phyloP scores from a whole-genome alignment of 2,113 vertebrate genomes.

The Rhodinocichla rosea region DNA sequence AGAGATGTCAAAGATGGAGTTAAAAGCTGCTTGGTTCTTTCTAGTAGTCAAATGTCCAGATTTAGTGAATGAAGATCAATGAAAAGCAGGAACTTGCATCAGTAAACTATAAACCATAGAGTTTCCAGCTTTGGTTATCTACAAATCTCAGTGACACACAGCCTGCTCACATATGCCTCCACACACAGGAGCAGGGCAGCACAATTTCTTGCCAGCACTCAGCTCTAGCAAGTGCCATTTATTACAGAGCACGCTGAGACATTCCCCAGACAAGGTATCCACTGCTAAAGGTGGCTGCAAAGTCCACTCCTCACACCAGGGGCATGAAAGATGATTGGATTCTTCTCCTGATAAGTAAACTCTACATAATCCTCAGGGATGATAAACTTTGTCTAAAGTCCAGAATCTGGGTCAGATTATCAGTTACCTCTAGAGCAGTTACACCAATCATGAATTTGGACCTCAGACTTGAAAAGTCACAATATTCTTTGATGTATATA shows the following conservation, averaged over 20 bases:
- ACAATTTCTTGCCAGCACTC: background rate
- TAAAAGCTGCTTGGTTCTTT: background rate
- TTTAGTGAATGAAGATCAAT: constrained; percentile 37
- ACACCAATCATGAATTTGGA: background rate
- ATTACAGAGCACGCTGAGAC: background rate
- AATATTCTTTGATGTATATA: background rate
- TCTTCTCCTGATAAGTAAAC: constrained; percentile 29
- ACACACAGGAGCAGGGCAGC: background rate
- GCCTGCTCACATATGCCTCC: background rate
- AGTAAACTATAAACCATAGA: background rate
- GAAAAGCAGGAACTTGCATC: background rate
- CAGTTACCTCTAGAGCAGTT: background rate
- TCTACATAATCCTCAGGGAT: background rate
- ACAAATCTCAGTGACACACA: background rate
- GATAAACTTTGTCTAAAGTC: constrained; percentile 58
- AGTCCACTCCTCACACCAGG: background rate
- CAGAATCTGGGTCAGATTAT: constrained; percentile 16
- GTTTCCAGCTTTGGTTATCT: background rate
- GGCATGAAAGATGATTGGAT: background rate
- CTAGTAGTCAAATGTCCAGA: background rate
- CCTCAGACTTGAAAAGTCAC: constrained; percentile 25
- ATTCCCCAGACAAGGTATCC: background rate
- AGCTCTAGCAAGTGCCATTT: background rate
- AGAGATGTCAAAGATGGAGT: background rate
- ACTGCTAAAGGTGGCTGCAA: constrained; percentile 8